Conservation (phyloP, 1,140 invertebrate species). For the Proctacanthus coquilletti region DNA sequence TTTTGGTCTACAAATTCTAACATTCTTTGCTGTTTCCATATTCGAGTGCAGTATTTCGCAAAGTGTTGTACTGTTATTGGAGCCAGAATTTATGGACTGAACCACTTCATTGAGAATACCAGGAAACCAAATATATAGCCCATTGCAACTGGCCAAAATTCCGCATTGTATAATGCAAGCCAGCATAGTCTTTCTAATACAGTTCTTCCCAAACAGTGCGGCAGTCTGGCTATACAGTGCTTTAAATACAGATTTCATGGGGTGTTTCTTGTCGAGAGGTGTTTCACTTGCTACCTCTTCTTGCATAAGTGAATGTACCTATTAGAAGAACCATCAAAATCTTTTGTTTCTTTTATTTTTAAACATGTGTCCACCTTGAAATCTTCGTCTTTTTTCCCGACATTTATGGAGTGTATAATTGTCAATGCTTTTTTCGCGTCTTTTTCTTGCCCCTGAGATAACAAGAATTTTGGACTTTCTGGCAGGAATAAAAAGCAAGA, state of each 20-base stretch:
- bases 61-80: too few species aligned
- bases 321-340: too few species aligned
- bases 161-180: conserved; percentile 35
- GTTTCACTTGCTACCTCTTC: too few species aligned
- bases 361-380: background rate
- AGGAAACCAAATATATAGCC: conserved; percentile 37
- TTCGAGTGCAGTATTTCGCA: too few species aligned
- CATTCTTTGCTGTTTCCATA: too few species aligned
- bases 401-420: conserved; percentile 37
- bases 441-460: conserved; percentile 38
- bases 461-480: conserved; percentile 58
- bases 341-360: background rate
- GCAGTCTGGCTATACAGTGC: conserved; percentile 32
- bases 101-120: conserved; percentile 33
- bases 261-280: too few species aligned
- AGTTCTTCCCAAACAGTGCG: conserved; percentile 30
- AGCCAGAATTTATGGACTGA: conserved; percentile 22
- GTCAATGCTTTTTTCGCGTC: conserved; percentile 30
- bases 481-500: conserved; percentile 36
- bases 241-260: conserved; percentile 4
- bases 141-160: conserved; percentile 34
- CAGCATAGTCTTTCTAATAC: conserved; percentile 31
- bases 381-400: conserved; percentile 24
- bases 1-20: too few species aligned
- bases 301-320: too few species aligned